Conservation (phyloP, 2,797 vertebrate species). For the Macrochelys suwanniensis region DNA sequence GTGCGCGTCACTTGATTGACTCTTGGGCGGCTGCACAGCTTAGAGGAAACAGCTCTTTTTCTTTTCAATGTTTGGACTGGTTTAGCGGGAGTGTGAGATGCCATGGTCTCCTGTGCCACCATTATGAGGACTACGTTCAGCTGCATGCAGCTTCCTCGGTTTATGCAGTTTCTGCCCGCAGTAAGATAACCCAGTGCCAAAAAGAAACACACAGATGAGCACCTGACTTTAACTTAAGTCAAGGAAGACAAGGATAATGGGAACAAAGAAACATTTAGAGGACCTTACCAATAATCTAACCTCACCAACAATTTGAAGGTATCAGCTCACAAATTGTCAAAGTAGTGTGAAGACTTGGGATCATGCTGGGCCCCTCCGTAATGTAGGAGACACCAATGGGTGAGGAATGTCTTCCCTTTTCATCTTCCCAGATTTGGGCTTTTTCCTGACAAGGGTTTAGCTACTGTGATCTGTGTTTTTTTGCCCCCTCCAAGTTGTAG, state of each 20-base stretch:
- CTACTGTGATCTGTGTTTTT: neutral
- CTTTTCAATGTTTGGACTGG: neutral
- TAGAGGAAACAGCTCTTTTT: too few relatives aligned
- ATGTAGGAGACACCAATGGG: neutral
- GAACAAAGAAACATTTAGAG: neutral
- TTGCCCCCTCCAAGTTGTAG: too few relatives aligned
- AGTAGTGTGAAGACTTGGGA: rapidly evolving
- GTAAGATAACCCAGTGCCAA: neutral
- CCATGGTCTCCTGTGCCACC: neutral
- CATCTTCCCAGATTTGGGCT: neutral
- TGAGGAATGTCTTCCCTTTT: neutral
- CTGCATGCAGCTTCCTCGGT: neutral
- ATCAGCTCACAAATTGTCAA: neutral
- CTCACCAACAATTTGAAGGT: neutral
- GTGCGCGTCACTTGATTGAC: too few relatives aligned
- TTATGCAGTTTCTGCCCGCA: rapidly evolving
- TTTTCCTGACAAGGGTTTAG: neutral
- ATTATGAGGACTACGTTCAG: rapidly evolving
- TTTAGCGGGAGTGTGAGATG: rapidly evolving
- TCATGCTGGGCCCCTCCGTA: neutral
- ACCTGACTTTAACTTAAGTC: neutral
- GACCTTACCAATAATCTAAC: neutral
- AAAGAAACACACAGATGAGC: neutral
- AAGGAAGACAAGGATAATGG: neutral
- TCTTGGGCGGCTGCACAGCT: too few relatives aligned